Evolutionary conservation across 2,797 vertebrate species (phyloP).

Genomic region (Halcyon leucocephala): DNA sequence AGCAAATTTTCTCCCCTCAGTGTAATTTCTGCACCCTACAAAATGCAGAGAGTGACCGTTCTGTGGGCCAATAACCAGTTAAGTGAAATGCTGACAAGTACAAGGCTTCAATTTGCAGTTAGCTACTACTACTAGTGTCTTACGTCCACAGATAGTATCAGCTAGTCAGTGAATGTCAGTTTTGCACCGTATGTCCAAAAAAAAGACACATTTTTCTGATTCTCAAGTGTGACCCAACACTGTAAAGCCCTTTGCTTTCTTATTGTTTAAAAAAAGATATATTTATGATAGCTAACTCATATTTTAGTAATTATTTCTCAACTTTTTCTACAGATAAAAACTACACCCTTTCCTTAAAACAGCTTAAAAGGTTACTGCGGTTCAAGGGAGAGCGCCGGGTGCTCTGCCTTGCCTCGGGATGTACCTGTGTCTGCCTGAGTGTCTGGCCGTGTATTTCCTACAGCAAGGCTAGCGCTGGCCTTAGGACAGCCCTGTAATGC

Average conservation of each 20-base stretch:
- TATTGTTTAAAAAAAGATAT: fast-evolving
- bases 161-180: fast-evolving
- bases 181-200: not conserved
- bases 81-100: not conserved
- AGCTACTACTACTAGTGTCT: not conserved
- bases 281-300: not conserved
- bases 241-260: not conserved
- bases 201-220: not conserved
- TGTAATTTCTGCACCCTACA: fast-evolving
- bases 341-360: not conserved
- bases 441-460: not conserved
- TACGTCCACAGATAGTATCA: not conserved
- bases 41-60: fast-evolving
- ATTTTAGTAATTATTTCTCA: not conserved
- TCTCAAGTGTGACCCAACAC: not conserved
- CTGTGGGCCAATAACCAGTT: not conserved
- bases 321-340: not conserved
- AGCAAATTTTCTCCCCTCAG: not conserved
- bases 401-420: not conserved
- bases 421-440: no score
- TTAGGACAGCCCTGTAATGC: not conserved
- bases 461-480: not conserved
- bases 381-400: not conserved
- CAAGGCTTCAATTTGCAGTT: no score
- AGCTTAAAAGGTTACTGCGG: not conserved